These are phyloP conservation scores for Henricia sp. DNA, from an alignment of 53 echinoderm and acorn worm species.

Conservation along the genomic window DNA sequence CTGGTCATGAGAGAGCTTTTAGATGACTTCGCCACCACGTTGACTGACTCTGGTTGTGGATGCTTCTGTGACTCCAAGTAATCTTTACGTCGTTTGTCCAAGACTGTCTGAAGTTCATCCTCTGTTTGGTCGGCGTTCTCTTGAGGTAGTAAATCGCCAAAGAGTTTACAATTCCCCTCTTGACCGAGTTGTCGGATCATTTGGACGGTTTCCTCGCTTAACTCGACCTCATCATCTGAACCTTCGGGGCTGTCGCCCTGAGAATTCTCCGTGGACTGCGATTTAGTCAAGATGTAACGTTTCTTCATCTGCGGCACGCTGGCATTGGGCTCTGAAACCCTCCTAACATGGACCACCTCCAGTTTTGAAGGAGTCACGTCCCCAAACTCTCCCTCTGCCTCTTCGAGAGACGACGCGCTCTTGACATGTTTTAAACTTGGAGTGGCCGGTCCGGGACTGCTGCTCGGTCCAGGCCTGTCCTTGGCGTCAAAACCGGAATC, in stretches of 20 bases:
- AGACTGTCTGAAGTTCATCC: slow-evolving; percentile 9
- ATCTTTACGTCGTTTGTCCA: slow-evolving; percentile 37
- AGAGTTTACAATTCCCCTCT: slow-evolving; percentile 75
- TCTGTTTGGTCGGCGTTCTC: slow-evolving; percentile 12
- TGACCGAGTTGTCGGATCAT: slow-evolving; percentile 77
- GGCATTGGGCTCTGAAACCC: slow-evolving; percentile 77
- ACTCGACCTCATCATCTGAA: slow-evolving; percentile 71
- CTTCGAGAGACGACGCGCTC: slow-evolving; percentile 62
- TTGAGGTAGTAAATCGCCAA: slow-evolving; percentile 69
- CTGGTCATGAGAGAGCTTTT: slow-evolving; percentile 38
- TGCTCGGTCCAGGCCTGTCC: slow-evolving; percentile 53
- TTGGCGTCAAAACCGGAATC: slow-evolving; percentile 90
- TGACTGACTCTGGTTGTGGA: slow-evolving; percentile 25
- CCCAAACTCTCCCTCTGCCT: slow-evolving; percentile 35
- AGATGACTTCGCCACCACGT: slow-evolving; percentile 11
- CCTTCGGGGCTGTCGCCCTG: slow-evolving; percentile 70
- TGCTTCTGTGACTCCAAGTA: slow-evolving; percentile 22
- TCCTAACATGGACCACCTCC: slow-evolving; percentile 61
- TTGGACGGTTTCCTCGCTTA: slow-evolving; percentile 84
- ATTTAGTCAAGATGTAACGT: slow-evolving; percentile 40
- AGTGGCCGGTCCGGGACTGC: slow-evolving; percentile 41
- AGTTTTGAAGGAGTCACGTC: slow-evolving; percentile 17
- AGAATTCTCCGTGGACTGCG: slow-evolving; percentile 26
- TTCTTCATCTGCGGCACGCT: slow-evolving; percentile 42
- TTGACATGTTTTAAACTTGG: slow-evolving; percentile 53